phyloP scores from a whole-genome alignment of 2,888 invertebrate species.

The Tryphoninae sp. region DNA sequence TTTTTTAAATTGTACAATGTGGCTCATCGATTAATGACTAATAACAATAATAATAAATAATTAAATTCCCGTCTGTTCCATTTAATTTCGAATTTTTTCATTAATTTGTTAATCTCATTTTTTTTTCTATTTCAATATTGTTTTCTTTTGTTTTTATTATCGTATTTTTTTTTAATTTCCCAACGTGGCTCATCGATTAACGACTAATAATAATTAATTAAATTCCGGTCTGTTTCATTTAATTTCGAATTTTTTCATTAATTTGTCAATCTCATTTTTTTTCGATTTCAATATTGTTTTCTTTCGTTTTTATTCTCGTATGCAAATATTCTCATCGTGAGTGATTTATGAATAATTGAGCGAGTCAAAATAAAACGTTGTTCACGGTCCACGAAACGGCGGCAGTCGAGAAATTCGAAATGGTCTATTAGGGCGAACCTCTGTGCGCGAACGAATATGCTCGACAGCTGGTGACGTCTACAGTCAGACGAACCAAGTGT shows the following conservation, averaged over 20 bases:
- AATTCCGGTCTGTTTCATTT: neutral
- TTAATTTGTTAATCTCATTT: neutral
- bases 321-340: slow-evolving; percentile 14
- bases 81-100: neutral
- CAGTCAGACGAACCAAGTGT: neutral
- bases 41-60: too few species aligned
- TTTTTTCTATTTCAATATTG: neutral
- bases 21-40: neutral
- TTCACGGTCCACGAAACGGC: slow-evolving; percentile 29
- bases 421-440: slow-evolving; percentile 54
- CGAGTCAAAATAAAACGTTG: slow-evolving; percentile 44
- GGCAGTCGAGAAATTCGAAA: slow-evolving; percentile 50
- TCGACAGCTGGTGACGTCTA: slow-evolving; percentile 70
- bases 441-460: slow-evolving; percentile 63
- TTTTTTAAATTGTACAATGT: neutral
- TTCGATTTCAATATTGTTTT: neutral
- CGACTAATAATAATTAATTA: neutral
- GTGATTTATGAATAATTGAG: slow-evolving; percentile 37
- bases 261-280: neutral
- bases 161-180: neutral
- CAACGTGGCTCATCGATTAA: neutral
- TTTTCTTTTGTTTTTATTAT: neutral
- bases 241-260: neutral
- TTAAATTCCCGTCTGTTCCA: neutral
- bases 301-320: neutral